Evolutionary conservation across 2,113 vertebrate genomes (phyloP).

Genomic region (Pontoporia blainvillei): DNA sequence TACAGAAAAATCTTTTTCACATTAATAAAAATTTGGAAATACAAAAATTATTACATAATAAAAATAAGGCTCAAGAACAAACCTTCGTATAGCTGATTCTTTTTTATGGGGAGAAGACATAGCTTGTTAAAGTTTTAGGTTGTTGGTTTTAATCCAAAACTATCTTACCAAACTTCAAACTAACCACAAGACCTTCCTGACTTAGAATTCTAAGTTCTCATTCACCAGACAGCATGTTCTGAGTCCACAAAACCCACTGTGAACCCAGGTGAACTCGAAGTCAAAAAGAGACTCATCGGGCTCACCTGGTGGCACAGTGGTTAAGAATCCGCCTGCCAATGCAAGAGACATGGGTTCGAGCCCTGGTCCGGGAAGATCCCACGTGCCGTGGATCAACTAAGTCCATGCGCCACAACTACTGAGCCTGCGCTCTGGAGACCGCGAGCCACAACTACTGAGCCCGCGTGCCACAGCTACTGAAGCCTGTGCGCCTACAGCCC

Average conservation of each 20-base stretch:
- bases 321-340: no score
- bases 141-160: background rate
- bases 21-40: background rate
- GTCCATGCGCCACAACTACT: no score
- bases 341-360: no score
- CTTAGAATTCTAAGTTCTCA: background rate
- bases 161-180: background rate
- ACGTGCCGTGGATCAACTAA: no score
- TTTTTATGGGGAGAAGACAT: background rate
- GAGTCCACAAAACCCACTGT: background rate
- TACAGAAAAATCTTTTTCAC: background rate
- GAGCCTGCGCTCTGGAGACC: no score
- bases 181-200: background rate
- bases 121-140: slow-evolving; percentile 1
- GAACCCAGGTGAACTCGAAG: background rate
- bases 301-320: no score
- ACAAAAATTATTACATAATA: background rate
- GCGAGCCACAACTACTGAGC: no score
- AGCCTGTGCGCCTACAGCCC: no score
- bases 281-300: background rate
- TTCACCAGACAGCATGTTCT: background rate
- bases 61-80: background rate
- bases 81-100: background rate
- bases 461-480: no score
- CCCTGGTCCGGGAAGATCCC: no score